Conservation (phyloP, 2,113 vertebrate species). For the Poeciliopsis prolifica region DNA sequence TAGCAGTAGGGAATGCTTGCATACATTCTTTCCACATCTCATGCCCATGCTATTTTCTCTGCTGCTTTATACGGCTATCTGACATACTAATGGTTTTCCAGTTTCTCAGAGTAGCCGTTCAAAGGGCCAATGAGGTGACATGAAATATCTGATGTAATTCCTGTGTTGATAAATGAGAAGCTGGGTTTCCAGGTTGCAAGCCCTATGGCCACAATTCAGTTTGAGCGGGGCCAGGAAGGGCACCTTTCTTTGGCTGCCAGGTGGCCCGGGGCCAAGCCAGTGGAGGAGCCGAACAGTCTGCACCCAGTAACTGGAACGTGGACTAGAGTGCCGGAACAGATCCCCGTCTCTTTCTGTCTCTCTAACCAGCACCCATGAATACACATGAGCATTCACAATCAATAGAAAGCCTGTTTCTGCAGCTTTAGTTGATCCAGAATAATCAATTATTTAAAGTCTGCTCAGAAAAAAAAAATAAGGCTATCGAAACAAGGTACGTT, state of each 20-base stretch:
- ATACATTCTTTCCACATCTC: constrained; percentile 76
- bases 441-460: constrained; percentile 17
- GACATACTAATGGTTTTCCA: constrained; percentile 71
- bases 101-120: constrained; percentile 58
- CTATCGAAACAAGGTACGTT: too few relatives aligned
- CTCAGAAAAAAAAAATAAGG: not conserved
- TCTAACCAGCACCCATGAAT: constrained; percentile 26
- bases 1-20: constrained; percentile 55
- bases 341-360: constrained; percentile 62
- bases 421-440: constrained; percentile 31
- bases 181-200: constrained; percentile 78
- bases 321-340: constrained; percentile 67
- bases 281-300: constrained; percentile 83
- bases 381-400: constrained; percentile 7
- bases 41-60: constrained; percentile 66
- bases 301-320: constrained; percentile 80
- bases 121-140: constrained; percentile 71
- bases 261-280: constrained; percentile 78
- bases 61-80: constrained; percentile 77
- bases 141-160: constrained; percentile 79
- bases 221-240: constrained; percentile 79
- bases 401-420: constrained; percentile 27
- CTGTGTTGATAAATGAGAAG: constrained; percentile 83
- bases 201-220: constrained; percentile 74
- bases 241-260: constrained; percentile 85